phyloP scores from a whole-genome alignment of 2,113 vertebrate genomes.

The Pelodiscus sinensis region DNA sequence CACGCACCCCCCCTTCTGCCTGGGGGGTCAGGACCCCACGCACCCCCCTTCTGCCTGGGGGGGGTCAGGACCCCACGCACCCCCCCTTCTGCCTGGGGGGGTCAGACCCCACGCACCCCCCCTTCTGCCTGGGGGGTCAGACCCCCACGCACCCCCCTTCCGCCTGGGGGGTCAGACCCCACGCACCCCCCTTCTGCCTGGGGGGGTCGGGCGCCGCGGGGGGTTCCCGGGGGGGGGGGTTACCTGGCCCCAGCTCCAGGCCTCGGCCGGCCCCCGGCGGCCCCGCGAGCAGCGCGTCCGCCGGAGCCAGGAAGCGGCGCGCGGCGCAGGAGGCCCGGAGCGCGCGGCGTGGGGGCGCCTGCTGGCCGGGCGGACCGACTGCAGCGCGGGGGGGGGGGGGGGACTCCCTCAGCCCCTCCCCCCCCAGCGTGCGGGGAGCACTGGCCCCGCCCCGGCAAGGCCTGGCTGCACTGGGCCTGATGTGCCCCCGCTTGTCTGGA shows the following conservation, averaged over 20 bases:
- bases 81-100: too few species aligned
- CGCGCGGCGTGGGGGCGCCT: conserved; percentile 73
- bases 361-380: conserved; percentile 77
- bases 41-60: too few species aligned
- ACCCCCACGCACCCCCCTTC: neutral
- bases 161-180: neutral
- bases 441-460: too few species aligned
- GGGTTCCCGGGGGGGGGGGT: neutral
- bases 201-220: neutral
- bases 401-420: too few species aligned
- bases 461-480: too few species aligned
- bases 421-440: too few species aligned
- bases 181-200: too few species aligned
- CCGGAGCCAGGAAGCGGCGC: conserved; percentile 16
- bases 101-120: too few species aligned
- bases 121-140: neutral
- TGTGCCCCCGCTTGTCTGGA: too few species aligned
- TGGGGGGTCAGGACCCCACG: too few species aligned
- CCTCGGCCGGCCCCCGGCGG: neutral
- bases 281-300: neutral
- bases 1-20: too few species aligned
- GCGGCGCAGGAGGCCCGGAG: neutral
- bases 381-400: neutral
- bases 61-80: too few species aligned
- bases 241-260: conserved; percentile 47